Conservation (phyloP, 2,888 invertebrate species). For the Orgyia antiqua region DNA sequence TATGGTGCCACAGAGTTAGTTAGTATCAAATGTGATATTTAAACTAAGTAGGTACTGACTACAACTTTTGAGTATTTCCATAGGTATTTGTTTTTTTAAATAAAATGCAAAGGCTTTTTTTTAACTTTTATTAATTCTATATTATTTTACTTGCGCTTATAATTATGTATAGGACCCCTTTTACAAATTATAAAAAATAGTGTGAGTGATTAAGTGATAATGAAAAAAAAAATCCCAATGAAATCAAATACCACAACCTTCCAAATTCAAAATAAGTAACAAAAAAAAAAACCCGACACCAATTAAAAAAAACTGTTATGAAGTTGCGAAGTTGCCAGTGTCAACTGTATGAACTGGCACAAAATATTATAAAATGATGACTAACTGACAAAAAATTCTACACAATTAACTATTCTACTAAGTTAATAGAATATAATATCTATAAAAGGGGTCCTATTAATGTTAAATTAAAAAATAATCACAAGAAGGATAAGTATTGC, state of each 20-base stretch:
- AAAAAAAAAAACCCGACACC: conserved; percentile 1
- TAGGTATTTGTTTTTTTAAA: no score
- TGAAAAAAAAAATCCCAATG: background rate
- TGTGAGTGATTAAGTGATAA: background rate
- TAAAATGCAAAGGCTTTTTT: no score
- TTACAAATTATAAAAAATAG: conserved; percentile 15
- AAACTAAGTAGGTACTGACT: no score
- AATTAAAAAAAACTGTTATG: background rate
- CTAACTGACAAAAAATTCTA: no score
- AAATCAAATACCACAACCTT: background rate
- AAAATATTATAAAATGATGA: no score
- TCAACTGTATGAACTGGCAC: no score
- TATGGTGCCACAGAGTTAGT: no score
- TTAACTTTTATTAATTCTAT: background rate
- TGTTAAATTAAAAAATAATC: conserved; percentile 20
- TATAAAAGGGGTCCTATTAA: conserved; percentile 21
- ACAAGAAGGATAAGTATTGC: conserved; percentile 25
- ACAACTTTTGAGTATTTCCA: no score
- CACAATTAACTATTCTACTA: no score
- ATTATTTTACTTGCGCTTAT: conserved; percentile 16
- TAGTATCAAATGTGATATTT: no score
- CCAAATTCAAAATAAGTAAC: background rate
- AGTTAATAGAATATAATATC: no score
- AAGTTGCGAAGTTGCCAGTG: no score
- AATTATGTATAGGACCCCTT: conserved; percentile 25